These are phyloP conservation scores for Oxystoma pomonae DNA, from an alignment of 2,888 invertebrate species.

Conservation along the genomic window DNA sequence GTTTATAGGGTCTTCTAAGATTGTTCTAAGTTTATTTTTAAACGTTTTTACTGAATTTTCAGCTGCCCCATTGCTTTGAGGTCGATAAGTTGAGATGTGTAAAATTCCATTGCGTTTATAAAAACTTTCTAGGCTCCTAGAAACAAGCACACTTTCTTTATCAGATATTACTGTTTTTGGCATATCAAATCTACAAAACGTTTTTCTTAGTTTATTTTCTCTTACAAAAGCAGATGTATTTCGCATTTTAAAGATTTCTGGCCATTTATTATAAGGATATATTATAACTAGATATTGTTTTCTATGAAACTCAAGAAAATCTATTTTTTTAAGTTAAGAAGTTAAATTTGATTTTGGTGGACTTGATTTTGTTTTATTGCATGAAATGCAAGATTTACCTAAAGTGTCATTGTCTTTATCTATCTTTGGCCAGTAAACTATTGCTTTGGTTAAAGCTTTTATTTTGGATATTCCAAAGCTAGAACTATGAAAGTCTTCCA, in stretches of 20 bases:
- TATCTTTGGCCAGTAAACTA: constrained; percentile 3
- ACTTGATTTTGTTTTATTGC: background rate
- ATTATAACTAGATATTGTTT: background rate
- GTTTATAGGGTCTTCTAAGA: too few species aligned
- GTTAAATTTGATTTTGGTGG: background rate
- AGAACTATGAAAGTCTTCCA: background rate
- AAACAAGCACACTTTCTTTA: background rate
- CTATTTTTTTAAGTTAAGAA: background rate
- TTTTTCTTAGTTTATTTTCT: constrained; percentile 1
- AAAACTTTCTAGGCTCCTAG: constrained; percentile 1
- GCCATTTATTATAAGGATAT: constrained; percentile 1
- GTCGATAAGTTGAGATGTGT: background rate
- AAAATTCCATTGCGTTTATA: constrained; percentile 1
- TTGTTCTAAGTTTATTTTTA: too few species aligned
- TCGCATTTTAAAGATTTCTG: background rate
- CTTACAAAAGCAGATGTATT: background rate
- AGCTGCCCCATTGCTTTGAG: background rate
- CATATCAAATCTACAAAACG: background rate
- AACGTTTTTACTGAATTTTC: constrained; percentile 5
- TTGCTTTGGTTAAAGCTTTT: background rate
- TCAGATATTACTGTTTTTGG: too few species aligned
- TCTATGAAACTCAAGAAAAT: constrained; percentile 3
- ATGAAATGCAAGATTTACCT: background rate
- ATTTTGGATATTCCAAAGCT: background rate
- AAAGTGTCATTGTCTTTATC: background rate